Evolutionary conservation across 2,888 invertebrate genomes (phyloP).

Genomic region (Drosophila kanekoi): DNA sequence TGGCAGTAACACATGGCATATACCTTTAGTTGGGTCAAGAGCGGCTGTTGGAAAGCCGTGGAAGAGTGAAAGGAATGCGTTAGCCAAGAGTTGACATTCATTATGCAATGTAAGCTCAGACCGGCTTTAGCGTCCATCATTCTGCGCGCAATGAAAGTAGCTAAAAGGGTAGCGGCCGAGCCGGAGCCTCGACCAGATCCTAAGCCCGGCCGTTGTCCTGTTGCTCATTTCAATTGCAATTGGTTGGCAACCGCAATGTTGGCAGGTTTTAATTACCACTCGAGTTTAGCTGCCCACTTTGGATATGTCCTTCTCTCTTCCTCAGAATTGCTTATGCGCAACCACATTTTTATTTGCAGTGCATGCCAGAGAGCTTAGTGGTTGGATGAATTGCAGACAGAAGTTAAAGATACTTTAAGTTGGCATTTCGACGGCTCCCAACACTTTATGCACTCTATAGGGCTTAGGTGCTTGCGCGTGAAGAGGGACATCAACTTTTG

Average conservation of each 20-base stretch:
- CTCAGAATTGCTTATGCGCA: constrained; percentile 1
- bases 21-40: neutral
- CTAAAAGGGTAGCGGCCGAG: no score
- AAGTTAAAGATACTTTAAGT: no score
- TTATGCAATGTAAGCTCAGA: constrained; percentile 15
- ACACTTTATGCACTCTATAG: no score
- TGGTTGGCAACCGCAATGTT: constrained; percentile 20
- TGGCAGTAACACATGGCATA: neutral
- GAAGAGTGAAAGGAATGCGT: neutral
- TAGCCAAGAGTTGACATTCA: constrained; percentile 4
- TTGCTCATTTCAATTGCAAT: constrained; percentile 58
- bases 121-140: constrained; percentile 7
- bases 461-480: no score
- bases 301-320: neutral
- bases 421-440: no score
- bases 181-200: neutral
- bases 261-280: constrained; percentile 48
- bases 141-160: constrained; percentile 48
- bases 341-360: neutral
- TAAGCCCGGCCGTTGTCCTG: constrained; percentile 12
- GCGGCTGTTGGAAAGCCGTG: neutral
- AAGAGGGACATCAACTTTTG: no score
- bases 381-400: no score
- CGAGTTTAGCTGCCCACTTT: constrained; percentile 15
- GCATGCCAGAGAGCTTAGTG: neutral